Evolutionary conservation across 1,140 invertebrate genomes (phyloP).

Genomic region (Ceratina japonica): DNA sequence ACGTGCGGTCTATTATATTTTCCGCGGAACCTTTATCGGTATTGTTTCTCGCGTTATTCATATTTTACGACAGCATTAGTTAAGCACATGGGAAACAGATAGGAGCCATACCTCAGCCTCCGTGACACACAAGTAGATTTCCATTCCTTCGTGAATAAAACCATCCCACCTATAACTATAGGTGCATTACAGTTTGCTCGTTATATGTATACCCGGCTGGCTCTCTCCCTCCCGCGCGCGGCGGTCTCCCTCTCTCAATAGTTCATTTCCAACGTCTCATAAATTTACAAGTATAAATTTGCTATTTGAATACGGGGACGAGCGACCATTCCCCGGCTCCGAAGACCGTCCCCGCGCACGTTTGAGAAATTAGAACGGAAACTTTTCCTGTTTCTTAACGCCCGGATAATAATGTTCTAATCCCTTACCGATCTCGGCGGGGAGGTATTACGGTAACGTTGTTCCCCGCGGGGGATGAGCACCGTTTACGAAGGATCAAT

Average conservation of each 20-base stretch:
- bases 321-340: background rate
- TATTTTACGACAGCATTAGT: slow-evolving; percentile 46
- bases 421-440: no score
- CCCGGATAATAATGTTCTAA: no score
- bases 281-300: slow-evolving; percentile 45
- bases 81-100: slow-evolving; percentile 38
- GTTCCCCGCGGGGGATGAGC: no score
- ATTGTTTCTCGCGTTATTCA: slow-evolving; percentile 36
- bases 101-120: slow-evolving; percentile 38
- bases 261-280: slow-evolving; percentile 47
- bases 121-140: slow-evolving; percentile 42
- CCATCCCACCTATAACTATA: slow-evolving; percentile 11
- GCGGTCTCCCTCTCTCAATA: slow-evolving; percentile 20
- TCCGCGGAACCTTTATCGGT: slow-evolving; percentile 21
- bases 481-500: no score
- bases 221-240: background rate
- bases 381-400: slow-evolving; percentile 13
- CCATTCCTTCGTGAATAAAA: slow-evolving; percentile 38
- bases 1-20: slow-evolving; percentile 6
- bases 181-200: slow-evolving; percentile 37
- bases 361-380: slow-evolving; percentile 27
- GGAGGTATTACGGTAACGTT: background rate
- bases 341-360: slow-evolving; percentile 14
- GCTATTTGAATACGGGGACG: slow-evolving; percentile 35
- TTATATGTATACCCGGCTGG: slow-evolving; percentile 17